Evolutionary conservation across 2,113 vertebrate species (phyloP).

Genomic region (Heterotilapia buettikoferi): DNA sequence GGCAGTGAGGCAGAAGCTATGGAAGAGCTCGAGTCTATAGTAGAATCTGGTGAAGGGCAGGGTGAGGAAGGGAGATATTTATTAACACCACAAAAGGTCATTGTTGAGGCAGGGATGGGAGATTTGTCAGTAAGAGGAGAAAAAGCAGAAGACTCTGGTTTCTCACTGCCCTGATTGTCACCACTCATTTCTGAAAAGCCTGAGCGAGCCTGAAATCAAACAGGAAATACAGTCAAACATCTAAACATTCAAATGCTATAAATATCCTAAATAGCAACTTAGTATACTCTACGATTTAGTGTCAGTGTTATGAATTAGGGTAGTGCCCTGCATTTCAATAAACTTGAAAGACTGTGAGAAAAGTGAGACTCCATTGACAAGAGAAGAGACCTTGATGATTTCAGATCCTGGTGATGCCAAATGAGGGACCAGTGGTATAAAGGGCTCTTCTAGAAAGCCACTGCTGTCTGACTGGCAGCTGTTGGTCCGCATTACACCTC

Average conservation of each 20-base stretch:
- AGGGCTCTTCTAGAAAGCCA: conserved; percentile 77
- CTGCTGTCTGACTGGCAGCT: conserved; percentile 83
- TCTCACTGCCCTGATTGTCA: conserved; percentile 23
- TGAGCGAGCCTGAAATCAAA: conserved; percentile 39
- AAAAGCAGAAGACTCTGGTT: not conserved
- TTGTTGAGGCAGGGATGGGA: not conserved
- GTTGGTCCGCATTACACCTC: conserved; percentile 59
- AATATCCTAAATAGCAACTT: not conserved
- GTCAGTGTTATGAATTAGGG: not conserved
- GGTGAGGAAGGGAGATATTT: not conserved
- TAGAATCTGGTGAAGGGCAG: not conserved
- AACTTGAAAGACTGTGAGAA: not conserved
- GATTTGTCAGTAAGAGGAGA: not conserved
- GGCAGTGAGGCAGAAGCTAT: not conserved
- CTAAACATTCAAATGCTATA: not conserved
- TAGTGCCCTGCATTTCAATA: not conserved
- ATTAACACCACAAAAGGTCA: not conserved
- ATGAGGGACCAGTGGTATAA: conserved; percentile 50
- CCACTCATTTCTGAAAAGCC: conserved; percentile 28
- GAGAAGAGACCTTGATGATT: conserved; percentile 45
- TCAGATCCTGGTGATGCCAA: conserved; percentile 32
- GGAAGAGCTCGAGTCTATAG: too few species aligned
- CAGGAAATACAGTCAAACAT: not conserved
- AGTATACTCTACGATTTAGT: not conserved
- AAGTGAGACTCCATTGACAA: not conserved